Evolutionary conservation across 2,113 vertebrate species (phyloP).

Genomic region (Delphinus delphis): DNA sequence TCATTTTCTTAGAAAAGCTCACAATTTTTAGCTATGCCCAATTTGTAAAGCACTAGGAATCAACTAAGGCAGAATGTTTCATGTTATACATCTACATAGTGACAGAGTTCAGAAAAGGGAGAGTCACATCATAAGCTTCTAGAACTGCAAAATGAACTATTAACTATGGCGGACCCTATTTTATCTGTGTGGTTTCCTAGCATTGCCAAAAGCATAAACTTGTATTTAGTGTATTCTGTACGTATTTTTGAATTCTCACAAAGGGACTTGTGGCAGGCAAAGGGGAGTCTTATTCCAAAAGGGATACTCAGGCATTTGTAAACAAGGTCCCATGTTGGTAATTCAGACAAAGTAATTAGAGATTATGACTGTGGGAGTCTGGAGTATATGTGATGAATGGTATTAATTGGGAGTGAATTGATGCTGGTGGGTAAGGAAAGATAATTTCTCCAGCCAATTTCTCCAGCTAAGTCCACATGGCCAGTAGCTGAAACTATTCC

Average conservation of each 20-base stretch:
- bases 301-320: constrained; percentile 52
- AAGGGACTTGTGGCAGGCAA: constrained; percentile 12
- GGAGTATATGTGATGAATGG: constrained; percentile 65
- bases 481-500: constrained; percentile 28
- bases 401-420: constrained; percentile 57
- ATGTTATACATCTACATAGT: background rate
- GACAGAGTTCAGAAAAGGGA: background rate
- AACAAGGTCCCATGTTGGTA: constrained; percentile 51
- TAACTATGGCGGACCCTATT: background rate
- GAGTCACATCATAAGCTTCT: background rate
- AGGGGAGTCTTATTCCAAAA: constrained; percentile 30
- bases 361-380: constrained; percentile 69
- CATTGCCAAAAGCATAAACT: background rate
- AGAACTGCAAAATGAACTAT: background rate
- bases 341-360: constrained; percentile 73
- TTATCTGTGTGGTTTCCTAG: constrained; percentile 23
- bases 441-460: constrained; percentile 26
- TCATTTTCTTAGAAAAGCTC: background rate
- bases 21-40: background rate
- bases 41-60: background rate
- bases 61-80: background rate
- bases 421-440: constrained; percentile 60
- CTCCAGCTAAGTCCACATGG: constrained; percentile 15
- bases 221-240: constrained; percentile 1
- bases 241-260: constrained; percentile 27